Percentiles rank a stretch among this genome's conserved stretches.
These are phyloP conservation scores for Chrysaora quinquecirrha DNA, from an alignment of 30 jellyfish, hydroid and myxozoan genomes.

Conservation along the genomic window DNA sequence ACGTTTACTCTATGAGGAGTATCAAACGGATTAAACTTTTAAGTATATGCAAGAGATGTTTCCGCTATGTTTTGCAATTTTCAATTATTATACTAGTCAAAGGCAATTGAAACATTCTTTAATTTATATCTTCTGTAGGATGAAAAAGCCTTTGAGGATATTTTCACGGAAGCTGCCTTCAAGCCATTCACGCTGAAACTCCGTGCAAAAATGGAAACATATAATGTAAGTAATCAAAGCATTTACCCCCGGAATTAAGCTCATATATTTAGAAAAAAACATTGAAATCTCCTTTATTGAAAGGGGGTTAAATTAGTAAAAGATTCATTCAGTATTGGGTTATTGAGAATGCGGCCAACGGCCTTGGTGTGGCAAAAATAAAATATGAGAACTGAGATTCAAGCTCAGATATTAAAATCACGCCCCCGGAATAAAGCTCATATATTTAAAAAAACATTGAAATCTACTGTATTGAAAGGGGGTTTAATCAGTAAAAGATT, in stretches of 20 bases:
- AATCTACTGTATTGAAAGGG: not conserved
- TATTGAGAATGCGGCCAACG: not conserved
- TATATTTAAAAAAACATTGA: not conserved
- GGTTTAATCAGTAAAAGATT: no score
- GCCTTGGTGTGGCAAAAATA: no score
- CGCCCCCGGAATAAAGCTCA: not conserved
- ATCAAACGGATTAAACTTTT: no score
- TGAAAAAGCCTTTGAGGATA: constrained; percentile 73
- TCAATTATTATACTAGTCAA: not conserved
- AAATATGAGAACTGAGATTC: no score
- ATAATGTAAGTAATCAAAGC: constrained; percentile 69
- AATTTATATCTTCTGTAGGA: constrained; percentile 55
- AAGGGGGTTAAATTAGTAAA: no score
- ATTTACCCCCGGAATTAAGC: not conserved
- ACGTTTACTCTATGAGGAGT: no score
- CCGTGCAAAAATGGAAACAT: constrained; percentile 98
- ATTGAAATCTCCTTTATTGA: not conserved
- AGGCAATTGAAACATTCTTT: not conserved
- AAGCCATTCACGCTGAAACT: constrained; percentile 71
- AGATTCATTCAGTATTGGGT: no score
- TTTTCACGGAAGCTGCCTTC: constrained; percentile 81
- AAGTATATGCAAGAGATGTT: no score
- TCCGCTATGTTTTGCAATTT: not conserved
- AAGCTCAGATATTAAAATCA: not conserved
- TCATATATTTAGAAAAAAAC: not conserved